Evolutionary conservation across 2,113 vertebrate species (phyloP), one percentile per base, ranked within the genome.

Genomic region (Osmerus eperlanus): DNA sequence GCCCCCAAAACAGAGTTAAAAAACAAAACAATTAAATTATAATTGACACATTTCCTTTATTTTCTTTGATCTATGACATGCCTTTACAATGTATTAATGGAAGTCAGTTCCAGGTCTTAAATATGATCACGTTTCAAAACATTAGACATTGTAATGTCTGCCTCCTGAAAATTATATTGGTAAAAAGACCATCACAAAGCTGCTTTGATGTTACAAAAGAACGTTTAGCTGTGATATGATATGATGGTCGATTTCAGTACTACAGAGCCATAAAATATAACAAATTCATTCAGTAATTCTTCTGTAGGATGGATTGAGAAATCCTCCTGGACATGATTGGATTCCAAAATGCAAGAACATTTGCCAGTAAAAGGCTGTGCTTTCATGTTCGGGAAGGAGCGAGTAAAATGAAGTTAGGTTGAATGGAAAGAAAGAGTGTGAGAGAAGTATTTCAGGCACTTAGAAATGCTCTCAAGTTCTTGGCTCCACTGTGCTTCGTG

Each of bases 391-490:
- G 41, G 16, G 62, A 63, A 28, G 28, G 25, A 28, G 60, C 4
- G 18, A 32, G 28, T 36, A 15, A 65, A 65, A 65, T 19, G 1
- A 65, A 47, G 16, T 25, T 41, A 75, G 61, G 36, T 76, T 77
- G 14, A 58, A 69, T 59, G 29, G 65, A 18, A 76, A 60, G 63
- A 73, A 72, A 56, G 71, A 74, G 29, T 79, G 59, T 72, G 65
- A 79, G 73, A 87, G 62, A 86, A 78, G 70, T 82, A 87, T 91
- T 86, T 92, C 88, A 93, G 92, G 91, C 92, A 92, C 92, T 93
- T 92, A 86, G 79, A 90, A 88, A 90, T 85, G 82, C 88, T 89
- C 80, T 83, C 78, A 19, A 69, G 75, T 90, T 88, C 92, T 90
- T 91, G 91, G 91, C 90, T 91, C 88, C 88, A 88, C 87, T 90